Conservation (phyloP, 2,113 vertebrate genomes). For the Alexandromys fortis region DNA sequence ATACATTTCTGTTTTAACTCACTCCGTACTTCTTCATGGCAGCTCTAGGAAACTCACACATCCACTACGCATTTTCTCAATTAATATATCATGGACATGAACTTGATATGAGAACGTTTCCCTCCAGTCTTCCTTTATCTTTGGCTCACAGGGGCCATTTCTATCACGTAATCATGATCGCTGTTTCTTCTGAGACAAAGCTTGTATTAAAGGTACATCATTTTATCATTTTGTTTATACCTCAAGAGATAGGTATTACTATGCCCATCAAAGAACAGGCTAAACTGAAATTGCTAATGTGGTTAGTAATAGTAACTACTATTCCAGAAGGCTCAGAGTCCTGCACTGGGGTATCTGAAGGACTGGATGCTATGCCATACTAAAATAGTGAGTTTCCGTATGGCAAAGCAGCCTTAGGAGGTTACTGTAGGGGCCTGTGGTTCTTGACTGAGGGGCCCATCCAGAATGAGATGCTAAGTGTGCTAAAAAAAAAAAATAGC, state of each 20-base stretch:
- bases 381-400: neutral
- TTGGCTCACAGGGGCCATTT: neutral
- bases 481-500: neutral
- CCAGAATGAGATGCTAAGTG: neutral
- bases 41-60: neutral
- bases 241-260: neutral
- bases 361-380: neutral
- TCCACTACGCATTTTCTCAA: neutral
- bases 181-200: neutral
- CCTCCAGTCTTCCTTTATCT: neutral
- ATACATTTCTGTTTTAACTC: neutral
- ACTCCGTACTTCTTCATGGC: neutral
- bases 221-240: neutral
- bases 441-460: no score
- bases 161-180: neutral
- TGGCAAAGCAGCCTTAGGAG: neutral
- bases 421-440: neutral
- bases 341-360: neutral
- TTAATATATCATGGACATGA: neutral
- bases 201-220: neutral
- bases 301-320: neutral
- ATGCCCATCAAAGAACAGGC: neutral
- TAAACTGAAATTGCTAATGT: neutral
- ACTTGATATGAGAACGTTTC: neutral
- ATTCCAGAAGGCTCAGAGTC: neutral